A percentile compares a stretch with the other conserved stretches of the same genome.
Conservation (phyloP, 2,797 vertebrate species). For the Pygocentrus nattereri region DNA sequence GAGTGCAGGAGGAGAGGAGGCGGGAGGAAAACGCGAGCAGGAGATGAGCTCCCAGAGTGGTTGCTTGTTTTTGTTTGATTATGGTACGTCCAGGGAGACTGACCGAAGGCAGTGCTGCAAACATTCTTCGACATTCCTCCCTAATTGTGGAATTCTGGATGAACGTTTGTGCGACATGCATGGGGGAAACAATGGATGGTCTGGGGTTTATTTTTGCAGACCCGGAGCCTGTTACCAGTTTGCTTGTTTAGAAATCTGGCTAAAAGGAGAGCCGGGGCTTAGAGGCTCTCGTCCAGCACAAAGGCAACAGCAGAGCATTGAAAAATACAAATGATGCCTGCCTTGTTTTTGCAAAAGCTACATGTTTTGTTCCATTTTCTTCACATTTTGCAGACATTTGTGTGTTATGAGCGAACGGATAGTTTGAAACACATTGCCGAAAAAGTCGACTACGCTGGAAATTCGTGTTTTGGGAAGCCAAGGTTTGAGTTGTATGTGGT, state of each 20-base stretch:
- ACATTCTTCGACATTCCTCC: constrained; percentile 77
- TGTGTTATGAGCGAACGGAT: neutral
- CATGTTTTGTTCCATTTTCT: constrained; percentile 21
- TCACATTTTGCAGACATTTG: neutral
- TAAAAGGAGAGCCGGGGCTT: constrained; percentile 56
- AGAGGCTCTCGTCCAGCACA: constrained; percentile 34
- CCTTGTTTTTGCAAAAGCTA: constrained; percentile 2
- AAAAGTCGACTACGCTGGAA: neutral
- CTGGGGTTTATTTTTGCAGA: constrained; percentile 76
- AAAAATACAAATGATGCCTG: constrained; percentile 42
- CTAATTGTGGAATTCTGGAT: constrained; percentile 81
- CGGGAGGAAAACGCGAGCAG: constrained; percentile 29
- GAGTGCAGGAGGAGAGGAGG: neutral
- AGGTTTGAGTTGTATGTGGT: neutral
- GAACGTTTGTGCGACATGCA: constrained; percentile 67
- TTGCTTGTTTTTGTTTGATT: constrained; percentile 81
- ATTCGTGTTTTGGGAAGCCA: neutral
- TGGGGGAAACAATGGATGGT: constrained; percentile 72
- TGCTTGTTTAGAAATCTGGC: constrained; percentile 72
- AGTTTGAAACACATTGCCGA: neutral
- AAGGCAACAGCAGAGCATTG: constrained; percentile 32
- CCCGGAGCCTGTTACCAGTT: constrained; percentile 75
- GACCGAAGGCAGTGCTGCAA: constrained; percentile 70
- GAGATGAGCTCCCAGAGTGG: constrained; percentile 69
- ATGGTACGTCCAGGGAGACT: constrained; percentile 73